Base-by-base conservation (phyloP, 2,797 vertebrate genomes). In the Alauda arvensis region DNA sequence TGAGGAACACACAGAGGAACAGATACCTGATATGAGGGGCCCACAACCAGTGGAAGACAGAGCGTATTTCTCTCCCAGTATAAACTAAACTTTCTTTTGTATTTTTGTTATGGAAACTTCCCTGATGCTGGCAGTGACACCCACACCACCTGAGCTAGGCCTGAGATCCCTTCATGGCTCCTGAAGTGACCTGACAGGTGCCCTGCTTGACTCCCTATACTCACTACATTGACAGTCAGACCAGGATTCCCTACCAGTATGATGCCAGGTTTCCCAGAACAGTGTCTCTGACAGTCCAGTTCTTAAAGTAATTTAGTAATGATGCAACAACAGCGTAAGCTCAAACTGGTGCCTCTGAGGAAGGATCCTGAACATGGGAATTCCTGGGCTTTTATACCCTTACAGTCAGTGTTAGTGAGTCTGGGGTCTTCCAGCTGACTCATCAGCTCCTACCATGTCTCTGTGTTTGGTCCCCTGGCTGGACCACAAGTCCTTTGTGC, bases 321-420 rank as follows among this genome's bases (percentile, higher is more conserved):
- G 16, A 21, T 59, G 26, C 23, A 82, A 52, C 12, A 46, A 52
- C 25, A 76, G 21, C 2, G 0, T 34, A 40, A 46, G 5, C 33
- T 63, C 0, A 0, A 57, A 33, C 18, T 52, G 18, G 6, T 57
- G 21, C 18, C 31, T 59, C 25, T 18, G 20, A 16, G 12, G 16
- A 55, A 19, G 23, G 17, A 39, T 19, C 5, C 16, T 18, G 3
- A 80, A 51, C 37, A 56, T 15, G 13, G 17, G n/a, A 80, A 61
- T 12, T 11, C 13, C 19, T 21, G 24, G 24, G 8, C 8, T 62
- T 80, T 39, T 26, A 33, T 3, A 29, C 8, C 9, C 28, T 43
- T 24, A 33, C 8, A 61, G 37, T 43, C 14, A 21, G 8, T 29
- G 26, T 17, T 15, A 74, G 23, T 46, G 42, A 67, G 29, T 56